Base-by-base conservation (phyloP, 2,797 vertebrate genomes). In the Chanos chanos region DNA sequence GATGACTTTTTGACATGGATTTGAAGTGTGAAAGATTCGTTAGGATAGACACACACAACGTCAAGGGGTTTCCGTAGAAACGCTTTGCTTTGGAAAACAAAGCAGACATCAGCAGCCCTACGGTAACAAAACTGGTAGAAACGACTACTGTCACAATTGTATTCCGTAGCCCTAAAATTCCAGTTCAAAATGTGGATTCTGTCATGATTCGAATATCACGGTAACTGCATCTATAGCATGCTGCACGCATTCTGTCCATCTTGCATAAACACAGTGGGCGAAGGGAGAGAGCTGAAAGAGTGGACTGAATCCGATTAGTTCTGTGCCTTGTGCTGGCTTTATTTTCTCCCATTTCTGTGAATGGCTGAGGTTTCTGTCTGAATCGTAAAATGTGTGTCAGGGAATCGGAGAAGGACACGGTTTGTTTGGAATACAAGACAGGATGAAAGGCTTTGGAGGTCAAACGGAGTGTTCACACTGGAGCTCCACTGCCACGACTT, bases 261-360 rank as follows among this genome's bases (percentile, higher is more conserved):
- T 61, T 40, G 59, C 58, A 39, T 25, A 30, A 45, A 55, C 19
- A 8, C 31, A 50, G 44, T 54, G 52, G 41, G 16, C 61, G 45
- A 41, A 48, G 22, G n/a, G n/a, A n/a, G 40, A 49, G 33, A 56
- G 64, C 41, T 41, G 27, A 16, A 58, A 64, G 67, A 57, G 43
- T 57, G 34, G n/a, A n/a, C 57, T 55, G 55, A 69, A 77, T 77
- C 61, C 47, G 70, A 74, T 77, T 73, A 65, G 62, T 73, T 73
- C 57, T 59, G 27, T 52, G 51, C 44, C 48, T 63, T 48, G 59
- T 50, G 56, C 33, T 45, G 49, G 39, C 47, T 64, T 13, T 56
- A 30, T 56, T 64, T 70, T 67, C 53, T 73, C 56, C 63, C 50
- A 58, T 28, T 43, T 51, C 7, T 47, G 44, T 47, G 62, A 44